A percentile compares a stretch with the other conserved stretches of the same genome.
These are phyloP conservation scores for Periparus ater DNA, from an alignment of 2,797 vertebrate species.

Conservation along the genomic window DNA sequence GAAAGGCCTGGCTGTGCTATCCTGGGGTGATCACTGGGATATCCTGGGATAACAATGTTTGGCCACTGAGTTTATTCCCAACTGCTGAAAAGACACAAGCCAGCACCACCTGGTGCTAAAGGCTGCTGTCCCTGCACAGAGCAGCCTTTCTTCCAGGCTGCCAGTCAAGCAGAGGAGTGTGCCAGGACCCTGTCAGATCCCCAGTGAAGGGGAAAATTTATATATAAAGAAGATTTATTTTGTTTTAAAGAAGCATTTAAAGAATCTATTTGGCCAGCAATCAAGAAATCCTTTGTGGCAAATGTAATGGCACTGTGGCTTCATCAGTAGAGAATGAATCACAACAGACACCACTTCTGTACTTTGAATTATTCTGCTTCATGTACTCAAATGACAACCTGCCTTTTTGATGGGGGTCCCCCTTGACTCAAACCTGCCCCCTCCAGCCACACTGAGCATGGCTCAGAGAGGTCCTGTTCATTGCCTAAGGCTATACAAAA, in stretches of 20 bases:
- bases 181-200: constrained; percentile 27
- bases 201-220: background rate
- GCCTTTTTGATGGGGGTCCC: background rate
- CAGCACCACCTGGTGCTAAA: background rate
- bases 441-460: background rate
- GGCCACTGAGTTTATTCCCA: background rate
- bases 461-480: background rate
- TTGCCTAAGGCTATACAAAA: background rate
- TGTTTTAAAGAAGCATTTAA: constrained; percentile 9
- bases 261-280: background rate
- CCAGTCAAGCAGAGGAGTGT: background rate
- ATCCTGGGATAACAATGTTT: background rate
- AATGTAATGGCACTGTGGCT: background rate
- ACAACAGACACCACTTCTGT: background rate
- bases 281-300: constrained; percentile 5
- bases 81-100: background rate
- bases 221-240: background rate
- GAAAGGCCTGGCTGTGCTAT: background rate
- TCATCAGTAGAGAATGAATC: background rate
- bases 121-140: background rate
- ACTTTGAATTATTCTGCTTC: background rate
- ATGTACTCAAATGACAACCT: background rate
- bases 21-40: background rate
- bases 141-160: background rate
- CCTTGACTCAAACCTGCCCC: background rate